Evolutionary conservation across 2,888 invertebrate species (phyloP).

Genomic region (Drosophila phalerata): DNA sequence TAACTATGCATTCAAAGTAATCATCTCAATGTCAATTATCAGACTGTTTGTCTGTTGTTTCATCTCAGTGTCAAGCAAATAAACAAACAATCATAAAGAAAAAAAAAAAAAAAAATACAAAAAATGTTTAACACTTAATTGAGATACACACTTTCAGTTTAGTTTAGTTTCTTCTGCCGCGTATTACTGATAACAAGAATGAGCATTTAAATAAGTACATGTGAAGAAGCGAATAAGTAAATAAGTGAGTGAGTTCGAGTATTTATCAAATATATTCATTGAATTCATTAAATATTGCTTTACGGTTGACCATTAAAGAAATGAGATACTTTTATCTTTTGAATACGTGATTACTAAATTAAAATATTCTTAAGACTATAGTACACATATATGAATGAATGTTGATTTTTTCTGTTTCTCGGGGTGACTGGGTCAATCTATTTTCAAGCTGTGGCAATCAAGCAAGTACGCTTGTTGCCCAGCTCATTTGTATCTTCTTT

Average conservation of each 20-base stretch:
- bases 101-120: background rate
- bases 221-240: background rate
- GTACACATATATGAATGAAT: background rate
- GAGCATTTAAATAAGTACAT: background rate
- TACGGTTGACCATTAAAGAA: background rate
- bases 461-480: background rate
- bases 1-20: constrained; percentile 9
- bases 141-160: constrained; percentile 1
- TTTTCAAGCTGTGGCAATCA: background rate
- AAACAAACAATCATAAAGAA: background rate
- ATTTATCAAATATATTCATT: background rate
- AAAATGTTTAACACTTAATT: constrained; percentile 8
- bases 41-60: constrained; percentile 6
- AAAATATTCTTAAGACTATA: background rate
- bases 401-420: background rate
- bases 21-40: constrained; percentile 39
- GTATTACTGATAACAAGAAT: constrained; percentile 1
- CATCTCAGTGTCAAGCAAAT: constrained; percentile 25
- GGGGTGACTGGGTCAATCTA: constrained; percentile 12
- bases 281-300: background rate
- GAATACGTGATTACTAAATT: background rate
- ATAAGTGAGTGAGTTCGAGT: background rate
- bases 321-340: background rate
- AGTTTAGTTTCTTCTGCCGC: constrained; percentile 1
- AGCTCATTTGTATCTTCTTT: background rate